A percentile compares a stretch with the other conserved stretches of the same genome.
Conservation (phyloP, 1,140 invertebrate genomes). For the Orchesella cincta region DNA sequence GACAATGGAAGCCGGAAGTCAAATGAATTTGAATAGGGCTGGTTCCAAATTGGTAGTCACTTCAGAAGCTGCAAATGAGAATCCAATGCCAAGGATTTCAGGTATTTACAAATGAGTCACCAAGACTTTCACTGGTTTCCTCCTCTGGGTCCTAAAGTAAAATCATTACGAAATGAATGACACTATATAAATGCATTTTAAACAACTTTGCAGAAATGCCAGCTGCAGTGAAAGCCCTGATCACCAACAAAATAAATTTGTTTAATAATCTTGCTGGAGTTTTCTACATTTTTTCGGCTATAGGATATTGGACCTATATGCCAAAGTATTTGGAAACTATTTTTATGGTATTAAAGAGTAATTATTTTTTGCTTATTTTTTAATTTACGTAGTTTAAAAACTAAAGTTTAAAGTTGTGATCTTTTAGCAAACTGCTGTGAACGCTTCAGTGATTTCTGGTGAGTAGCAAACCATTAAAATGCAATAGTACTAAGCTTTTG, state of each 20-base stretch:
- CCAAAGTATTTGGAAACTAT: slow-evolving; percentile 77
- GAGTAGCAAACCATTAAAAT: slow-evolving; percentile 30
- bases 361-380: no score
- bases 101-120: no score
- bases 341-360: no score
- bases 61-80: slow-evolving; percentile 31
- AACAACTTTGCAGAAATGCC: slow-evolving; percentile 45
- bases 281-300: slow-evolving; percentile 71
- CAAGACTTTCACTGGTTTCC: no score
- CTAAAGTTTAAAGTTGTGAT: no score
- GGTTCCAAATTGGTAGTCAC: slow-evolving; percentile 38
- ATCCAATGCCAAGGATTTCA: slow-evolving; percentile 40
- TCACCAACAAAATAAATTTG: slow-evolving; percentile 49
- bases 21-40: slow-evolving; percentile 12
- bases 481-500: neutral
- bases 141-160: no score
- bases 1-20: slow-evolving; percentile 20
- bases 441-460: slow-evolving; percentile 69
- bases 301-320: slow-evolving; percentile 74
- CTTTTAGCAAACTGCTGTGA: slow-evolving; percentile 71
- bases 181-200: no score
- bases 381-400: no score
- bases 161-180: no score
- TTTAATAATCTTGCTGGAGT: slow-evolving; percentile 53
- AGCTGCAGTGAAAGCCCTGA: slow-evolving; percentile 39